Percentiles rank a stretch among this genome's conserved stretches.
These are phyloP conservation scores for Rhinogobio ventralis DNA, from an alignment of 2,797 vertebrate genomes.

Conservation along the genomic window DNA sequence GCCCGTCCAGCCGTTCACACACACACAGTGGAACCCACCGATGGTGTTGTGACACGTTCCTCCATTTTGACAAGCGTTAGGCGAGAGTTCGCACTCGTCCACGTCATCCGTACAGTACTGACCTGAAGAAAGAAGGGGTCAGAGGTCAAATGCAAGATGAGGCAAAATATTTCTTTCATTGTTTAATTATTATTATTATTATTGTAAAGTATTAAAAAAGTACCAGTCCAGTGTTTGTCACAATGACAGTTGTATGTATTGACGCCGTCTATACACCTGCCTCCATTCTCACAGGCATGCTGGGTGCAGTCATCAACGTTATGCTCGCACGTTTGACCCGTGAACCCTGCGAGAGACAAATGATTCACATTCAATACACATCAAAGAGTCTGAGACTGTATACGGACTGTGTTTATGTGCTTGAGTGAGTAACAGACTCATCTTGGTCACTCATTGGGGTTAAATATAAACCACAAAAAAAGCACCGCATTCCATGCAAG, in stretches of 20 bases:
- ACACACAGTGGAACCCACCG: constrained; percentile 91
- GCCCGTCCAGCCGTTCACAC: constrained; percentile 95
- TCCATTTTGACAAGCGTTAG: constrained; percentile 94
- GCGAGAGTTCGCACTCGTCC: constrained; percentile 95
- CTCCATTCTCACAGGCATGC: constrained; percentile 90
- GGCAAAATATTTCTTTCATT: not conserved
- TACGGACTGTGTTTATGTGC: not conserved
- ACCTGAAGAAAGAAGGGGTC: constrained; percentile 74
- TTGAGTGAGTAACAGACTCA: not conserved
- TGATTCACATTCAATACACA: constrained; percentile 16
- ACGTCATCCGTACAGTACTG: constrained; percentile 96
- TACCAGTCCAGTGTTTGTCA: constrained; percentile 90
- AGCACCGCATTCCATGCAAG: constrained; percentile 1
- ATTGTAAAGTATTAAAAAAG: not conserved
- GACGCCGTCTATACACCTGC: constrained; percentile 91
- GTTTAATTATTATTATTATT: not conserved
- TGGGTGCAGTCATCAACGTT: constrained; percentile 94
- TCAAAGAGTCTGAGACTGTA: constrained; percentile 13
- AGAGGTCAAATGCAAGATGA: not conserved
- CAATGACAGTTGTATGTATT: constrained; percentile 98
- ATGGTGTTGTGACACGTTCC: constrained; percentile 95
- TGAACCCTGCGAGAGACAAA: constrained; percentile 81
- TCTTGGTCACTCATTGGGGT: constrained; percentile 41
- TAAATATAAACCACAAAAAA: constrained; percentile 56
- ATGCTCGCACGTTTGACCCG: constrained; percentile 89